These are phyloP conservation scores for Heteropelma amictum DNA, from an alignment of 2,888 invertebrate species.

Conservation along the genomic window DNA sequence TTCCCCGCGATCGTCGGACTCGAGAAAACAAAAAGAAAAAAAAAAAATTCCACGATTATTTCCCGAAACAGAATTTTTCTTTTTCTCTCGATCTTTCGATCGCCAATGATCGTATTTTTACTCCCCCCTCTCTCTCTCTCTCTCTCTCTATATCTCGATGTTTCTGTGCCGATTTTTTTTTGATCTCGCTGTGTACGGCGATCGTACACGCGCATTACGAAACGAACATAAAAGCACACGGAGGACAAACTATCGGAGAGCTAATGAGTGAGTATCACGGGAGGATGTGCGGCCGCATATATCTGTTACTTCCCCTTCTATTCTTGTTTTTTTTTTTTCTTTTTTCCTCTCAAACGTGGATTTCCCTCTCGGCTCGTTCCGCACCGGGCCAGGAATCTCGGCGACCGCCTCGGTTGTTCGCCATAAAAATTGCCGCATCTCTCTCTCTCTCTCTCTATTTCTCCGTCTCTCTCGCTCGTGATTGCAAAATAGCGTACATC, in stretches of 20 bases:
- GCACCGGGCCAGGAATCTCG: constrained; percentile 36
- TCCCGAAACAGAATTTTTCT: no score
- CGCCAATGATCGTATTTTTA: no score
- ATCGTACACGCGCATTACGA: constrained; percentile 73
- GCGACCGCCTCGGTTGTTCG: constrained; percentile 57
- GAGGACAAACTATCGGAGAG: constrained; percentile 51
- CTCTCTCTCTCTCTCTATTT: constrained; percentile 58
- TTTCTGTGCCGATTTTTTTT: background rate
- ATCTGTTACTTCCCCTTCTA: constrained; percentile 43
- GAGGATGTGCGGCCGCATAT: constrained; percentile 66
- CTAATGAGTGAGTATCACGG: constrained; percentile 74
- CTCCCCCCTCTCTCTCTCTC: no score
- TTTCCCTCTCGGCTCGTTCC: constrained; percentile 9
- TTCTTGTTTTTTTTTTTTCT: background rate
- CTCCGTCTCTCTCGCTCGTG: constrained; percentile 63
- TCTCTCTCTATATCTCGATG: no score
- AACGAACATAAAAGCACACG: constrained; percentile 62
- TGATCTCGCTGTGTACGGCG: background rate
- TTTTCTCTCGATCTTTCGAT: no score
- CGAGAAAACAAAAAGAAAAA: no score
- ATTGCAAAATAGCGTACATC: constrained; percentile 77
- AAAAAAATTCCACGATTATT: no score
- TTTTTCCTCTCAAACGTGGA: constrained; percentile 58
- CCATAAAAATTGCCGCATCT: constrained; percentile 71
- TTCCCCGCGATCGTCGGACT: no score